A percentile compares a stretch with the other conserved stretches of the same genome.
These are phyloP conservation scores for Phoeniculus purpureus DNA, from an alignment of 2,797 vertebrate genomes.

Conservation along the genomic window DNA sequence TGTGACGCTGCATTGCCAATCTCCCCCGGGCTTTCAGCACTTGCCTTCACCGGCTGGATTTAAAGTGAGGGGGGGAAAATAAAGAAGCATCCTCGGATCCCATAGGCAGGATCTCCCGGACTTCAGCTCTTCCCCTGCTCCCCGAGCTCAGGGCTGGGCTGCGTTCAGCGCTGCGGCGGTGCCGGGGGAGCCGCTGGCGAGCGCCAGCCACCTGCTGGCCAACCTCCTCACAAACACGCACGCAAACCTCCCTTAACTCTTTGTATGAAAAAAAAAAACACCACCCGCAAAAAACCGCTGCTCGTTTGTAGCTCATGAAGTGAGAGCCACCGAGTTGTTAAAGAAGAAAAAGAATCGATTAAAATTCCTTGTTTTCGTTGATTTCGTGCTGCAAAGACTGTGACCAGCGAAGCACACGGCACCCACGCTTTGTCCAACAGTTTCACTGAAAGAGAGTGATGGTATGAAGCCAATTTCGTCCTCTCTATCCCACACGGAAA, in stretches of 20 bases:
- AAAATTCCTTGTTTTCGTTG: background rate
- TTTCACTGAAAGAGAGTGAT: background rate
- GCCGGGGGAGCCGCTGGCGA: slow-evolving; percentile 22
- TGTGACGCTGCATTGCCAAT: slow-evolving; percentile 24
- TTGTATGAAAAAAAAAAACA: background rate
- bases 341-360: too few relatives aligned
- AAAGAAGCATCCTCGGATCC: slow-evolving; percentile 71
- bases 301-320: background rate
- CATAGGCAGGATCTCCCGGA: slow-evolving; percentile 70
- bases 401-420: background rate
- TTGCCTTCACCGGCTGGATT: slow-evolving; percentile 38
- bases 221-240: slow-evolving; percentile 43
- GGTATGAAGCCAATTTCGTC: background rate
- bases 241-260: background rate
- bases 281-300: too few relatives aligned
- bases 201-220: slow-evolving; percentile 80
- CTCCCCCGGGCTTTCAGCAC: slow-evolving; percentile 43
- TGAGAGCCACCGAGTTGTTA: fast-evolving
- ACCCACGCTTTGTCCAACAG: background rate
- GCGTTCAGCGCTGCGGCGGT: slow-evolving; percentile 11
- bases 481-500: background rate
- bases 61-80: slow-evolving; percentile 54
- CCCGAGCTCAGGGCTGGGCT: background rate
- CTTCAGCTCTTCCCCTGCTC: slow-evolving; percentile 58
- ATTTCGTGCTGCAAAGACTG: background rate